These are phyloP conservation scores for Diacarnus erythraeanus DNA, from an alignment of 37 sponge, comb jelly and placozoan species.

Conservation along the genomic window DNA sequence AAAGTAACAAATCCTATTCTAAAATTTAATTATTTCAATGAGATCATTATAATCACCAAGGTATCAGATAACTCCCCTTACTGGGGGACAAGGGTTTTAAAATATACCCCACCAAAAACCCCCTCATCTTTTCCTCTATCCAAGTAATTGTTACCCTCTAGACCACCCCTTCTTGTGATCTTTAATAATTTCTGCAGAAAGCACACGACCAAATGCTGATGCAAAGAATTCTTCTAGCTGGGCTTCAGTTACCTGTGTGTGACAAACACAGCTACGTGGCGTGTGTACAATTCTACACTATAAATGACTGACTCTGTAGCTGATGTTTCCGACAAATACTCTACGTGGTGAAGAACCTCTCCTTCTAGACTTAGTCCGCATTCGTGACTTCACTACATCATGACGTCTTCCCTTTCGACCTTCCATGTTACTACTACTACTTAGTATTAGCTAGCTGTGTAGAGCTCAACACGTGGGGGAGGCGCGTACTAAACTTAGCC, in stretches of 20 bases:
- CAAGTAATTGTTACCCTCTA: conserved; percentile 70
- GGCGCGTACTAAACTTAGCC: too few relatives aligned
- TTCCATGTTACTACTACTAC: too few relatives aligned
- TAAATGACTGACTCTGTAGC: conserved; percentile 49
- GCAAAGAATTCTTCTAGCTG: conserved; percentile 30
- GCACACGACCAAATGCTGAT: conserved; percentile 49
- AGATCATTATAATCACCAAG: neutral
- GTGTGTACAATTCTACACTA: neutral
- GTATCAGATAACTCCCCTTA: too few relatives aligned
- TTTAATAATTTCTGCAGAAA: conserved; percentile 38
- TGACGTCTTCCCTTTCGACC: too few relatives aligned
- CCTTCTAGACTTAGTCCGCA: neutral
- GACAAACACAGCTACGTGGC: neutral
- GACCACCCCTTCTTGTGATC: conserved; percentile 67
- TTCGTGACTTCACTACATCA: too few relatives aligned
- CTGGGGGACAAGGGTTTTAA: too few relatives aligned
- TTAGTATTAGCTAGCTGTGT: too few relatives aligned
- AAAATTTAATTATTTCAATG: neutral
- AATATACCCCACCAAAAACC: too few relatives aligned
- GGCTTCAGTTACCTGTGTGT: neutral
- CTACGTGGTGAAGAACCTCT: conserved; percentile 14
- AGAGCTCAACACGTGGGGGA: too few relatives aligned
- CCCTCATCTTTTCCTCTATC: too few relatives aligned
- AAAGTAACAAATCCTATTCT: conserved; percentile 77
- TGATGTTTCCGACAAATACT: conserved; percentile 70